Base-by-base conservation (phyloP, 2,113 vertebrate species). In the Syrrhaptes paradoxus region DNA sequence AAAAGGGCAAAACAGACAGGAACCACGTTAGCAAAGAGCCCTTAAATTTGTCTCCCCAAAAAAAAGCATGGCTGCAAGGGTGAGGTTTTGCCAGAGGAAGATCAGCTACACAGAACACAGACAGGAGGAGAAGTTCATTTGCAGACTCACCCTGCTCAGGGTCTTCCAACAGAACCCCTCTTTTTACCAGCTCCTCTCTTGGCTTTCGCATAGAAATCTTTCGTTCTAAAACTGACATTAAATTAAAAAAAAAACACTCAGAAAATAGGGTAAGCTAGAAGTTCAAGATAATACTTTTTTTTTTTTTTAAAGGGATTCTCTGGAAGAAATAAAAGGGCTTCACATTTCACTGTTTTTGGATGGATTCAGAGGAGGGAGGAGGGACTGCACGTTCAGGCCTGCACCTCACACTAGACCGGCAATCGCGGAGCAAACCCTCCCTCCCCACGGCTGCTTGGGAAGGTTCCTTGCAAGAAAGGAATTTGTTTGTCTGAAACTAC, bases 121-220 rank as follows among this genome's bases (percentile, higher is more conserved):
- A 95, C 10, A n/a, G 88, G 51, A 62, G 16, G 71, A 79, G 49
- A 87, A 89, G 90, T 66, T 95, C 3, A 6, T 84, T 77, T 93
- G 91, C 75, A 95, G 85, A 98, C 98, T 98, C 97, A 99, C 99
- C 99, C 93, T 98, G 99, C 96, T 99, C 99, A 78, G 98, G 98
- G 90, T 99, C 98, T 97, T 99, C 99, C 98, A 99, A 98, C 74
- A 99, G 98, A 96, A 99, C 97, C 75, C 99, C 99, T 98, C 99
- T 98, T 93, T 99, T 99, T 96, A 99, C 99, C 88, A 99, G 99
- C 97, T 99, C 99, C 97, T 99, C 99, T 96, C 99, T 98, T 5
- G 99, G 99, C 89, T 99, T 99, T 97, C 99, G 98, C 97, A 99
- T 99, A 85, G 99, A 99, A 98, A 99, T 99, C 98, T 99, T 99